Percentiles rank a stretch among this genome's conserved stretches.
Evolutionary conservation across 2,797 vertebrate genomes (phyloP).

Genomic region (Hypotaenidia philippensis): DNA sequence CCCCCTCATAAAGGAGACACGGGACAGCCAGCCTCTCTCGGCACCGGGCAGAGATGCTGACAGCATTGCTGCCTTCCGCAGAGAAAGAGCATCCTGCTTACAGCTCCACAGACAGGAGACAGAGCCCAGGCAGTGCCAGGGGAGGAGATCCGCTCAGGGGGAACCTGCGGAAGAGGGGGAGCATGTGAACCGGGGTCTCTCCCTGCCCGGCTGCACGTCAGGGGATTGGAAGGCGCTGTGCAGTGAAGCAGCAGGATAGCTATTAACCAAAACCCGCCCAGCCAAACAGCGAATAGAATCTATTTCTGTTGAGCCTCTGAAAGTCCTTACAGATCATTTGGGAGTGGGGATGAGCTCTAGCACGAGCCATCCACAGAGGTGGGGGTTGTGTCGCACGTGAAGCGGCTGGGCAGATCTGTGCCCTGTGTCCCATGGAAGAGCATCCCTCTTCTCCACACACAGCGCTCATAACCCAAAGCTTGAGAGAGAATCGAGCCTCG

Average conservation of each 20-base stretch:
- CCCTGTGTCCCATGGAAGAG: neutral
- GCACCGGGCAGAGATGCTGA: neutral
- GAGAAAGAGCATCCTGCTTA: neutral
- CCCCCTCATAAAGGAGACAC: fast-evolving
- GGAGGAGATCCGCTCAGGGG: neutral
- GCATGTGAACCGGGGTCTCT: fast-evolving
- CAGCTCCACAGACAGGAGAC: neutral
- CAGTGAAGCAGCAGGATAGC: neutral
- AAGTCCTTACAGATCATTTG: constrained; percentile 15
- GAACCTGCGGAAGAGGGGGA: neutral
- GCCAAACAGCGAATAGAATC: neutral
- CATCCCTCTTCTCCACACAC: neutral
- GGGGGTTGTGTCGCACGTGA: neutral
- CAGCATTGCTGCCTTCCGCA: neutral
- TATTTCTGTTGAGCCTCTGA: neutral
- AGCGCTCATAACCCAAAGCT: neutral
- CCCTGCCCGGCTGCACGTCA: neutral
- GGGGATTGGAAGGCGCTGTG: neutral
- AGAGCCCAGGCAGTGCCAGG: neutral
- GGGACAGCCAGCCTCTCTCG: fast-evolving
- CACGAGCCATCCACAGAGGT: neutral
- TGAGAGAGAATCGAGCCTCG: neutral
- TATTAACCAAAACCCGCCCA: neutral
- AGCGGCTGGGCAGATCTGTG: neutral
- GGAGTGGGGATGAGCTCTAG: neutral